Evolutionary conservation across 2,888 invertebrate species (phyloP), one percentile per base, ranked within the genome.

Genomic region (Phorcus lineatus): DNA sequence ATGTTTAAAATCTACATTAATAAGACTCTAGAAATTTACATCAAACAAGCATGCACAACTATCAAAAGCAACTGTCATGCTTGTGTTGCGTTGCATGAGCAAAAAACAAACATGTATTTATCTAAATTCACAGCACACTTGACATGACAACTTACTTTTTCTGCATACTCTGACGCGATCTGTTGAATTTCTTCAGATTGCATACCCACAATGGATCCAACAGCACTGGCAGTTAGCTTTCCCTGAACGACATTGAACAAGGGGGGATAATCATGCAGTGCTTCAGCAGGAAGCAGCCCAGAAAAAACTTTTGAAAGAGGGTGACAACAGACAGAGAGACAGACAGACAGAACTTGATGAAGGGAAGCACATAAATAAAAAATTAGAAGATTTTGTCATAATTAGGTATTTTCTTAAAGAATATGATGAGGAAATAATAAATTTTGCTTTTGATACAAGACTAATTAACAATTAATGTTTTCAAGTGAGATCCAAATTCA

Each of bases 161-260:
- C 95, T 17, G 95, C 95, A 94, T 97, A 97, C 92, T 96, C 96
- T 86, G 96, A 95, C 3, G 95, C 94, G 57, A 95, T 93, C 85
- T 95, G 94, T 78, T 94, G 94, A 74, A 95, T 95, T 89, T 96
- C 96, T 77, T 95, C 95, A 24, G 96, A 95, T 90, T 95, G 95
- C 80, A 95, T 94, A 82, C 95, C 94, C 74, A 95, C 93, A 36
- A 95, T 94, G 76, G 93, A 94, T 2, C 94, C 94, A 22, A 95
- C 94, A 36, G 91, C 91, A 85, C 91, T 91, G 28, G 93, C 92
- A 47, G 93, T 91, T 31, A 93, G 84, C 84, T 91, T 93, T 77
- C 90, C 92, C 91, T 92, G 82, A 24, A 66, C 24, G 31, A 62
- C 78, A 24, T 54, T 31, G 55, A 57, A 78, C 77, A 77, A 66